These are phyloP conservation scores for Linepithema humile DNA, from an alignment of 1,140 invertebrate genomes.

Conservation along the genomic window DNA sequence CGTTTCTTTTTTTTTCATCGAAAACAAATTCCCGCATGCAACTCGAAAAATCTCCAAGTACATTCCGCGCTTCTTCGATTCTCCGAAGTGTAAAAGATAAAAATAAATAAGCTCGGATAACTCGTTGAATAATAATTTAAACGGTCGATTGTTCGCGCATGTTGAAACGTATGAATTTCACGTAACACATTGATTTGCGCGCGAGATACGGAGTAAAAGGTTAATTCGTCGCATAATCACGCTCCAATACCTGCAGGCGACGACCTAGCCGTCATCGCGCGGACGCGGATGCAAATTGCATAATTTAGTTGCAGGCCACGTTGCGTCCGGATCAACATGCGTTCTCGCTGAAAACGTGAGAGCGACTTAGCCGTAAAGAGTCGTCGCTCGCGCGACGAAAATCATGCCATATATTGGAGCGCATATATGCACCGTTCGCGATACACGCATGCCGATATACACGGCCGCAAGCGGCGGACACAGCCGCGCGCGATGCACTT, in stretches of 20 bases:
- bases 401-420: background rate
- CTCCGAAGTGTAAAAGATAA: too few relatives aligned
- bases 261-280: background rate
- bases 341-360: background rate
- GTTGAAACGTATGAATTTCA: conserved; percentile 2
- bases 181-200: background rate
- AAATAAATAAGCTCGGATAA: too few relatives aligned
- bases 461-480: conserved; percentile 14
- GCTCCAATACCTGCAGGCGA: background rate
- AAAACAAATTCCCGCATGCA: background rate
- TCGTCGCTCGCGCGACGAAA: conserved; percentile 8
- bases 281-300: background rate
- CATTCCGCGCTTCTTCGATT: too few relatives aligned
- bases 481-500: conserved; percentile 35
- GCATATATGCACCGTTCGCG: background rate
- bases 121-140: too few relatives aligned
- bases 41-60: background rate
- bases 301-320: background rate
- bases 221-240: conserved; percentile 2
- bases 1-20: background rate
- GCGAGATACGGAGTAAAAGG: background rate
- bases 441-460: background rate
- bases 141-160: conserved; percentile 3
- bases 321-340: background rate
- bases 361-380: background rate